These are phyloP conservation scores for Dermatemys mawii DNA, from an alignment of 2,113 vertebrate genomes.

Conservation along the genomic window DNA sequence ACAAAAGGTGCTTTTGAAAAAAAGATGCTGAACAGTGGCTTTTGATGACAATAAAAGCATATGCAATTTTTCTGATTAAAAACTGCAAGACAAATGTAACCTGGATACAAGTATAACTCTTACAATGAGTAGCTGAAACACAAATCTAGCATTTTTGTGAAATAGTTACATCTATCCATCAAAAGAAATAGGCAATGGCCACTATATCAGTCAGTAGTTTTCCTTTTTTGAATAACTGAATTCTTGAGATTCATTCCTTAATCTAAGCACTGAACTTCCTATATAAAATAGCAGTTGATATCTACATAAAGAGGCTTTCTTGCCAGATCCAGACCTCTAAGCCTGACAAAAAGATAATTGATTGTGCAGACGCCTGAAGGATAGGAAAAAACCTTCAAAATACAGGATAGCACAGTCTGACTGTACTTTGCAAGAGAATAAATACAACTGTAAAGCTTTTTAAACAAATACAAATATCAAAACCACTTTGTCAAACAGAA, in stretches of 20 bases:
- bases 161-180: neutral
- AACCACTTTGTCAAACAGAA: slow-evolving; percentile 41
- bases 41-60: neutral
- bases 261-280: neutral
- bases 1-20: neutral
- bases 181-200: slow-evolving; percentile 27
- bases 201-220: slow-evolving; percentile 1
- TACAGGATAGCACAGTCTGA: slow-evolving; percentile 27
- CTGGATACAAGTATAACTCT: neutral
- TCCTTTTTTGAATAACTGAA: slow-evolving; percentile 34
- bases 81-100: neutral
- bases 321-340: slow-evolving; percentile 33
- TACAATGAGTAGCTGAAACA: slow-evolving; percentile 4
- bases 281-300: slow-evolving; percentile 33
- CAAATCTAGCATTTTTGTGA: slow-evolving; percentile 7
- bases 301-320: slow-evolving; percentile 22
- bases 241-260: slow-evolving; percentile 38
- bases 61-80: neutral
- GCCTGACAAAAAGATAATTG: slow-evolving; percentile 59
- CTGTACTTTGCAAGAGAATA: slow-evolving; percentile 49
- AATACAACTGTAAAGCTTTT: slow-evolving; percentile 56
- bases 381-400: slow-evolving; percentile 56
- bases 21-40: neutral
- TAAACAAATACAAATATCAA: slow-evolving; percentile 60
- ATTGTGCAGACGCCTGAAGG: slow-evolving; percentile 37